A percentile compares a stretch with the other conserved stretches of the same genome.
Conservation (phyloP, 2,113 vertebrate genomes). For the Pandion haliaetus region DNA sequence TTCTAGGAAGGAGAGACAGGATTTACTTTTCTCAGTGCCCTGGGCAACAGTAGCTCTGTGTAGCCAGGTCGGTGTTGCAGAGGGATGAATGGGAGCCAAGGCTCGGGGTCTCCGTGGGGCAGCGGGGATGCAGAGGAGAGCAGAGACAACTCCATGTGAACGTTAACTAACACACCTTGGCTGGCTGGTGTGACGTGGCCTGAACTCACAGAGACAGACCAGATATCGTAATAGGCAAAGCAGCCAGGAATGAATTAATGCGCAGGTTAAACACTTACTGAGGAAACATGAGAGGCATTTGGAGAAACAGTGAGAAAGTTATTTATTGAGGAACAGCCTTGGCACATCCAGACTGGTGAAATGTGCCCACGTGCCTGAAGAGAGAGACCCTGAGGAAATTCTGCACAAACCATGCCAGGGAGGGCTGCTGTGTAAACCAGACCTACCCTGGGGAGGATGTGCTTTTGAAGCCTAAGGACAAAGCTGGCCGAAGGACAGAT, state of each 20-base stretch:
- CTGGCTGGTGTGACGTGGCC: neutral
- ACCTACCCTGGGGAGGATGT: fast-evolving
- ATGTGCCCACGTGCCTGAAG: neutral
- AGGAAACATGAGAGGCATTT: neutral
- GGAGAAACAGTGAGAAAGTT: neutral
- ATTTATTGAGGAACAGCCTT: neutral
- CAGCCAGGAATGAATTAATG: neutral
- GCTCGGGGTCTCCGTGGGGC: neutral
- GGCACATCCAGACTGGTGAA: neutral
- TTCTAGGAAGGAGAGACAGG: neutral
- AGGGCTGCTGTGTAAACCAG: neutral
- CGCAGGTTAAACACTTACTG: neutral
- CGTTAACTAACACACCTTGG: fast-evolving
- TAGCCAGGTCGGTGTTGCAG: fast-evolving
- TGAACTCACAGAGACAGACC: neutral
- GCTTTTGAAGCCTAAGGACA: neutral
- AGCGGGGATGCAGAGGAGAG: neutral
- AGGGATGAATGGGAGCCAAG: neutral
- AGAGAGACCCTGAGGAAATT: neutral
- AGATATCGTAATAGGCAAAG: neutral
- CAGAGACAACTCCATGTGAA: neutral
- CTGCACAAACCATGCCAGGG: neutral
- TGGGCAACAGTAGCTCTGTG: neutral
- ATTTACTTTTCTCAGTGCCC: neutral
- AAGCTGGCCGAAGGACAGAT: neutral